These are phyloP conservation scores for Psephotus haematonotus DNA, from an alignment of 2,113 vertebrate species.

Conservation along the genomic window DNA sequence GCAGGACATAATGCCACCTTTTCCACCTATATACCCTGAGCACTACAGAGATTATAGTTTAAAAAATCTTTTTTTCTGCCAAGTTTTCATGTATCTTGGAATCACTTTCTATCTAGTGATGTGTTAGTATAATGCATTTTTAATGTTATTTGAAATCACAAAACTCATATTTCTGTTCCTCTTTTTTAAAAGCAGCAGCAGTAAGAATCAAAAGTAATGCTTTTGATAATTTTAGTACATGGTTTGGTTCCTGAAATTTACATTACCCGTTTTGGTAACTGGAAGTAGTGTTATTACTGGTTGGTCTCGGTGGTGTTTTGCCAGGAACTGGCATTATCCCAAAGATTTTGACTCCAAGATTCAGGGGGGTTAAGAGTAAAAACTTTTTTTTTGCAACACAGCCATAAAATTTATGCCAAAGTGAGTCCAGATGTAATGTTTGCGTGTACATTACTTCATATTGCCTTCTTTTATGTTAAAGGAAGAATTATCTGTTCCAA, in stretches of 20 bases:
- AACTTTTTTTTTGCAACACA: constrained; percentile 1
- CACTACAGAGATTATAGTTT: not conserved
- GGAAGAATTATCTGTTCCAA: not conserved
- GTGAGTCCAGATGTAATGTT: not conserved
- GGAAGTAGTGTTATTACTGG: not conserved
- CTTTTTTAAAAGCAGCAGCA: not conserved
- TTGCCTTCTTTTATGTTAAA: not conserved
- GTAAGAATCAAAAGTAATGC: not conserved
- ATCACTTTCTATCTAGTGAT: not conserved
- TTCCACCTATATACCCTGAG: not conserved
- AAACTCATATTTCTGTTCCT: not conserved
- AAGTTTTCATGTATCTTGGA: not conserved
- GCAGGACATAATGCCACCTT: not conserved
- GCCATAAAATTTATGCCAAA: not conserved
- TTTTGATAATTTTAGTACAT: not conserved
- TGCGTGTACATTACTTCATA: not conserved
- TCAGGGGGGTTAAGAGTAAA: constrained; percentile 6
- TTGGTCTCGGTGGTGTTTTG: not conserved
- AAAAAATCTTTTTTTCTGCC: not conserved
- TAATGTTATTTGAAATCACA: not conserved
- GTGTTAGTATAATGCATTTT: not conserved
- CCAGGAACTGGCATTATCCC: not conserved
- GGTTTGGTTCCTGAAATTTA: not conserved
- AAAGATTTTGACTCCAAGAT: not conserved
- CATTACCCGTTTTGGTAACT: not conserved